Conservation (phyloP, 2,888 invertebrate genomes). For the Meiosimyza decipiens region DNA sequence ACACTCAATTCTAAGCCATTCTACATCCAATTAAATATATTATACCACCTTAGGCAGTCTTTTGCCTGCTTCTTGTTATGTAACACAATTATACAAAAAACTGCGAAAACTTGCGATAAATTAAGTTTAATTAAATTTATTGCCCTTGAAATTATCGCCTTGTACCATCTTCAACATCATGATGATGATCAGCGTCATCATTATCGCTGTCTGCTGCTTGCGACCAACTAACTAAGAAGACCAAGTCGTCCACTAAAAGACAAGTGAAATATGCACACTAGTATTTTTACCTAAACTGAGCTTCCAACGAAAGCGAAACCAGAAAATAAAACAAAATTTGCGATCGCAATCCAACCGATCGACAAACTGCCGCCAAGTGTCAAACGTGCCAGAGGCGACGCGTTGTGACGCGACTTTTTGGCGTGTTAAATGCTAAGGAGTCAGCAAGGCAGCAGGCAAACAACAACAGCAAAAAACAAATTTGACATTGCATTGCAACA, state of each 20-base stretch:
- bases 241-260: too few relatives aligned
- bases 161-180: not conserved
- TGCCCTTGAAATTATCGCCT: conserved; percentile 15
- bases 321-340: not conserved
- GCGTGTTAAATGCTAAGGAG: conserved; percentile 15
- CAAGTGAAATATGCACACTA: too few relatives aligned
- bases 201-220: not conserved
- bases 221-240: not conserved
- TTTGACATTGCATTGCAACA: conserved; percentile 22
- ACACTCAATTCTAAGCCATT: too few relatives aligned
- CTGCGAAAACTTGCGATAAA: too few relatives aligned
- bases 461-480: conserved; percentile 13
- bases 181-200: not conserved
- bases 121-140: conserved; percentile 3
- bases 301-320: conserved; percentile 21
- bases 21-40: too few relatives aligned
- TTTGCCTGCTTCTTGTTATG: too few relatives aligned
- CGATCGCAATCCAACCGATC: conserved; percentile 13
- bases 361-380: conserved; percentile 23
- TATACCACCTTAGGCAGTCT: too few relatives aligned
- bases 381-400: conserved; percentile 3
- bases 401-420: conserved; percentile 12
- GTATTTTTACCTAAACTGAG: not conserved
- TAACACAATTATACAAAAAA: too few relatives aligned
- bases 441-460: not conserved